Evolutionary conservation across 1,140 invertebrate species (phyloP).

Genomic region (Zaprionus camerounensis): DNA sequence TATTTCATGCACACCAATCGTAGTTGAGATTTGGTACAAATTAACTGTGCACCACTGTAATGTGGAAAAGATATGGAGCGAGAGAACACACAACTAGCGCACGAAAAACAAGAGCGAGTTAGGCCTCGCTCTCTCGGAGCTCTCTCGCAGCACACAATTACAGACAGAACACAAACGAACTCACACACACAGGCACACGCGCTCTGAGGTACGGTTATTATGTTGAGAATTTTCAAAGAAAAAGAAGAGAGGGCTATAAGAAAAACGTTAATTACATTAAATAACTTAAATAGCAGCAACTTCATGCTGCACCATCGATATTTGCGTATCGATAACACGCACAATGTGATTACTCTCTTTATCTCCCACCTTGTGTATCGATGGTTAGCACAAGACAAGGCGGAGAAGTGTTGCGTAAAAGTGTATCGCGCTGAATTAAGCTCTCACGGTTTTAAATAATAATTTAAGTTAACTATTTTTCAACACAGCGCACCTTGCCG

Average conservation of each 20-base stretch:
- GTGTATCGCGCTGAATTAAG: constrained; percentile 19
- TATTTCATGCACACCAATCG: not conserved
- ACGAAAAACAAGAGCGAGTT: constrained; percentile 61
- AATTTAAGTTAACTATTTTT: constrained; percentile 69
- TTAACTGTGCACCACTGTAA: constrained; percentile 43
- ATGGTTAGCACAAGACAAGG: not conserved
- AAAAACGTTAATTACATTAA: constrained; percentile 54
- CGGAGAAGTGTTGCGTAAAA: constrained; percentile 35
- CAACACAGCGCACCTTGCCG: constrained; percentile 47
- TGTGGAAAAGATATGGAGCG: constrained; percentile 46
- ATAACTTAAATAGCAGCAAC: constrained; percentile 40
- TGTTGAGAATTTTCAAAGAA: constrained; percentile 72
- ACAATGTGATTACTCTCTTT: not conserved
- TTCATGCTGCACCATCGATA: constrained; percentile 27
- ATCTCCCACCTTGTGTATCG: not conserved
- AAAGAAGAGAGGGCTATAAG: constrained; percentile 42
- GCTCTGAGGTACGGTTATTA: constrained; percentile 62
- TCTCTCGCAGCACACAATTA: constrained; percentile 3
- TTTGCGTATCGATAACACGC: constrained; percentile 12
- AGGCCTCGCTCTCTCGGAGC: constrained; percentile 9
- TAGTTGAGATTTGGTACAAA: constrained; percentile 39
- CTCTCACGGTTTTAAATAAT: constrained; percentile 61
- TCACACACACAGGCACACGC: constrained; percentile 24
- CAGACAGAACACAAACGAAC: constrained; percentile 30
- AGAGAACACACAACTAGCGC: constrained; percentile 42